A percentile compares a stretch with the other conserved stretches of the same genome.
Conservation (phyloP, 2,113 vertebrate genomes). For the Eulemur macaco region DNA sequence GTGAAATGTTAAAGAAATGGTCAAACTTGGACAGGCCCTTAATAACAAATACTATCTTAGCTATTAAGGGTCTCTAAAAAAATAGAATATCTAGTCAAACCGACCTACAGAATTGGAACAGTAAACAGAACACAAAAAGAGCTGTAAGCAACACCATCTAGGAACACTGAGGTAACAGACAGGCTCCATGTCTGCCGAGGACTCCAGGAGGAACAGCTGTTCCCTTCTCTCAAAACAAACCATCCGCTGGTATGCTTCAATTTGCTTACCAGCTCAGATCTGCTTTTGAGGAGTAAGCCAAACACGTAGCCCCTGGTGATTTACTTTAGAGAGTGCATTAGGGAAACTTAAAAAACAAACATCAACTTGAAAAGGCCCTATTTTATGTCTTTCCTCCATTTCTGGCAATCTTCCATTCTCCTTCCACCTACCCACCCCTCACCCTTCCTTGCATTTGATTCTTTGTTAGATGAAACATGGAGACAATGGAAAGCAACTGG, state of each 20-base stretch:
- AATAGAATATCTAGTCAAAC: not conserved
- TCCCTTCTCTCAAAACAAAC: constrained; percentile 78
- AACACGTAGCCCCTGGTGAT: constrained; percentile 69
- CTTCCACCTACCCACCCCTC: not conserved
- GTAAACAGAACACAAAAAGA: constrained; percentile 21
- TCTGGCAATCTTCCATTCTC: constrained; percentile 45
- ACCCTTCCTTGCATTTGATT: constrained; percentile 54
- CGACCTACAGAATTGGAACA: constrained; percentile 33
- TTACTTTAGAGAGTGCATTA: constrained; percentile 47
- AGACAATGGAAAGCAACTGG: constrained; percentile 68
- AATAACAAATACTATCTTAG: constrained; percentile 6
- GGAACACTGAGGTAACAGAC: constrained; percentile 32
- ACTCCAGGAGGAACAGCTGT: constrained; percentile 79
- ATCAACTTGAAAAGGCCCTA: not conserved
- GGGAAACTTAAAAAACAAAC: constrained; percentile 59
- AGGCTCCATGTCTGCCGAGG: not conserved
- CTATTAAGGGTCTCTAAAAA: not conserved
- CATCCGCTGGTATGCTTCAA: not conserved
- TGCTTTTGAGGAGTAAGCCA: constrained; percentile 77
- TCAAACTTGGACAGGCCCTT: not conserved
- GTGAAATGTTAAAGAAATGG: constrained; percentile 35
- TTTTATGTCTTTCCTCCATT: constrained; percentile 29
- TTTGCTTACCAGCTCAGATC: constrained; percentile 52
- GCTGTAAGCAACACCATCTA: constrained; percentile 55
- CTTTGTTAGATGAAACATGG: constrained; percentile 64